These are phyloP conservation scores for Proterorhinus semilunaris DNA, from an alignment of 2,113 vertebrate species.

Conservation along the genomic window DNA sequence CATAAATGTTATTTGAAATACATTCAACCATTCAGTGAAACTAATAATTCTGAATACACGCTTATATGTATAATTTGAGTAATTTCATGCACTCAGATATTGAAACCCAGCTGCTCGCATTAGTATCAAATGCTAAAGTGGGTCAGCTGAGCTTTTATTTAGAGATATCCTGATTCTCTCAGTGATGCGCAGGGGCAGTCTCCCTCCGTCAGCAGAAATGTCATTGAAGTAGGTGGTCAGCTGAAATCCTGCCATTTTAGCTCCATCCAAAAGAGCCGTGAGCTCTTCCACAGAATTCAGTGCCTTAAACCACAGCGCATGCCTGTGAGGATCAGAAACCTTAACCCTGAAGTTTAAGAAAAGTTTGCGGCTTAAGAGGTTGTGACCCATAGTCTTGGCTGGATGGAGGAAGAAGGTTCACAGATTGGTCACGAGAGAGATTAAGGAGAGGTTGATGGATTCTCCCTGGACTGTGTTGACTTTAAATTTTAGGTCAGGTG, in stretches of 20 bases:
- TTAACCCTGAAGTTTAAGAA: constrained; percentile 12
- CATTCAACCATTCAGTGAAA: neutral
- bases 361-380: constrained; percentile 34
- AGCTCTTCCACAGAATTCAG: neutral
- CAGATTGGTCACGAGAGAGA: constrained; percentile 34
- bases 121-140: constrained; percentile 3
- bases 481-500: constrained; percentile 32
- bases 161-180: constrained; percentile 3
- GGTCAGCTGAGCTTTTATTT: constrained; percentile 13
- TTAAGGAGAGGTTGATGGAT: constrained; percentile 37
- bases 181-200: constrained; percentile 3
- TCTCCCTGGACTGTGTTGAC: constrained; percentile 41
- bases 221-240: constrained; percentile 30
- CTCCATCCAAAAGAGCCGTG: constrained; percentile 19
- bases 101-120: neutral
- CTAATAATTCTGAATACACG: neutral
- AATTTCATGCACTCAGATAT: no score
- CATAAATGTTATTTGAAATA: neutral
- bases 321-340: neutral
- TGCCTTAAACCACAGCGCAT: constrained; percentile 19
- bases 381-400: constrained; percentile 26
- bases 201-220: constrained; percentile 31
- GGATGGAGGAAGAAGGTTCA: constrained; percentile 41
- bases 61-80: no score
- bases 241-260: constrained; percentile 34